Percentiles rank a stretch among this genome's conserved stretches.
phyloP scores from a whole-genome alignment of 2,113 vertebrate genomes.

The Sceloporus undulatus region DNA sequence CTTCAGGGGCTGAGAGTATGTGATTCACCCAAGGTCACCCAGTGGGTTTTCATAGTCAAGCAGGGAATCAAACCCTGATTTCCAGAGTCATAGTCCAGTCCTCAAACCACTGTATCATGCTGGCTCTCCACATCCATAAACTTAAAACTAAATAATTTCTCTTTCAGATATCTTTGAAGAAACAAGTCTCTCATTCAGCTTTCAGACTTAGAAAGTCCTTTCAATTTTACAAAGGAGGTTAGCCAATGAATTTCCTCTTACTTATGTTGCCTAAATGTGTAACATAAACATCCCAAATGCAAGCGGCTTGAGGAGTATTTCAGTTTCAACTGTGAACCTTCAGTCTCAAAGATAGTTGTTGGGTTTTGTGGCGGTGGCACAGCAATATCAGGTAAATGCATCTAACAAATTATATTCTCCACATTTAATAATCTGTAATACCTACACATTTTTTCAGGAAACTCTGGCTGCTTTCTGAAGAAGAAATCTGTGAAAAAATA shows the following conservation, averaged over 20 bases:
- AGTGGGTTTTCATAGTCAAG: too few relatives aligned
- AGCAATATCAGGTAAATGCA: background rate
- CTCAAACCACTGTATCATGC: too few relatives aligned
- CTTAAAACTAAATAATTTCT: background rate
- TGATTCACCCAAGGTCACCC: too few relatives aligned
- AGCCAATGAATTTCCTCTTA: background rate
- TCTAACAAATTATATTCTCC: background rate
- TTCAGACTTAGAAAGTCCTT: background rate
- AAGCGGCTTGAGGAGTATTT: too few relatives aligned
- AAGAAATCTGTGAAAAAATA: conserved; percentile 88
- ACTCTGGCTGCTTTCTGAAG: conserved; percentile 78
- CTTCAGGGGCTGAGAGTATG: too few relatives aligned
- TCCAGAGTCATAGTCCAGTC: too few relatives aligned
- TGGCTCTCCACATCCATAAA: background rate
- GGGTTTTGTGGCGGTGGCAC: background rate
- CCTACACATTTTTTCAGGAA: conserved; percentile 79
- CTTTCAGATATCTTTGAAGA: background rate
- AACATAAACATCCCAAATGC: background rate
- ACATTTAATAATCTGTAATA: conserved; percentile 9
- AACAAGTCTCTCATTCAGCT: background rate
- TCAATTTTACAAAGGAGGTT: background rate
- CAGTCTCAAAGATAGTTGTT: background rate
- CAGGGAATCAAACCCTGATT: too few relatives aligned
- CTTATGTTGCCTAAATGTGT: background rate
- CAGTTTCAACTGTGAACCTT: background rate